Percentiles rank a stretch among this genome's conserved stretches.
phyloP scores from a whole-genome alignment of 1,140 invertebrate genomes.

The Leptinotarsa lineolata region DNA sequence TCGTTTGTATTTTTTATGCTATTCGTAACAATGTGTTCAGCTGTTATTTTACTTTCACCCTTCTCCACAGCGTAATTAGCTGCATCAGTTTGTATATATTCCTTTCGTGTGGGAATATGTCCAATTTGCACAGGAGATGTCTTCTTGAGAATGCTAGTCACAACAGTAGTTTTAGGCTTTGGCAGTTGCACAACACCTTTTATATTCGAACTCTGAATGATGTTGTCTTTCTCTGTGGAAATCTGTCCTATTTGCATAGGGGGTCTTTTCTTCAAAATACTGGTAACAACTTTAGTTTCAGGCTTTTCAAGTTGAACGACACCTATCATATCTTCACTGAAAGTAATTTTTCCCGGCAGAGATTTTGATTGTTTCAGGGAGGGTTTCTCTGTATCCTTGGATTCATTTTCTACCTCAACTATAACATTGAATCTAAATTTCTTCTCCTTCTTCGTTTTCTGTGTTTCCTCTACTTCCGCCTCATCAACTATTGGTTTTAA shows the following conservation, averaged over 20 bases:
- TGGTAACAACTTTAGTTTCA: slow-evolving; percentile 40
- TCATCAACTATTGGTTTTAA: slow-evolving; percentile 62
- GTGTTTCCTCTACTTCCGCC: slow-evolving; percentile 59
- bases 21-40: too few species aligned
- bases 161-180: slow-evolving; percentile 36
- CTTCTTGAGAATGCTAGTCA: slow-evolving; percentile 43
- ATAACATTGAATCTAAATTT: slow-evolving; percentile 48
- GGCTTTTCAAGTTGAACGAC: slow-evolving; percentile 35
- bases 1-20: too few species aligned
- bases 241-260: not conserved
- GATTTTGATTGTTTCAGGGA: not conserved
- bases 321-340: slow-evolving; percentile 31
- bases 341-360: not conserved
- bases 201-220: not conserved
- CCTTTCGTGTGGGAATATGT: not conserved
- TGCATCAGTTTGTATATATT: not conserved
- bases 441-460: slow-evolving; percentile 41
- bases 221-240: not conserved
- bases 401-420: slow-evolving; percentile 38
- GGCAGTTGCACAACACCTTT: slow-evolving; percentile 35
- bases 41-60: too few species aligned
- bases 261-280: slow-evolving; percentile 39
- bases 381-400: not conserved
- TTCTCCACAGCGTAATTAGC: too few species aligned
- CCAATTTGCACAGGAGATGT: slow-evolving; percentile 16